Evolutionary conservation across 2,113 vertebrate species (phyloP), one percentile per base, ranked within the genome.

Genomic region (Uropsilus gracilis): DNA sequence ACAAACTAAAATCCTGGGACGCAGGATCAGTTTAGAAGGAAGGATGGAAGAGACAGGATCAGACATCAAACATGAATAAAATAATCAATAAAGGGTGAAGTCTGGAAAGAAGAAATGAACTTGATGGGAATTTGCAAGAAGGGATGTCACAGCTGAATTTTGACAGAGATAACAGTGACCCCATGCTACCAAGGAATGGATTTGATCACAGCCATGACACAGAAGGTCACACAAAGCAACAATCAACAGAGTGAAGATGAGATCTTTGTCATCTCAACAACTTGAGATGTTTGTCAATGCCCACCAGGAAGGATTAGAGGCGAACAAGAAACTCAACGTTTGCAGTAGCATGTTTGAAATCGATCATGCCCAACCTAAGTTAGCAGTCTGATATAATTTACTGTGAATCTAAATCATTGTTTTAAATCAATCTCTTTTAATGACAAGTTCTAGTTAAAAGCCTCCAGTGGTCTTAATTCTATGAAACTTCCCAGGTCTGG

Each of bases 311-410:
- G 34, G n/a, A 64, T 32, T 14, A 1, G 22, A 34, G 22, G n/a
- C 61, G 32, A 59, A 81, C 89, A 64, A 30, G 48, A 92, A 82
- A 28, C n/a, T n/a, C 71, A 44, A 4, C 50, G 55, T 63, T 37
- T 83, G 44, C n/a, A 82, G 94, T 0, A 18, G 20, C 11, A n/a
- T 34, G 22, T 73, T 77, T 75, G n/a, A 86, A 91, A 75, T 53
- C 69, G 68, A 93, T 78, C 2, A 7, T 9, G 6, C 14, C 37
- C 63, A 85, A 68, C 48, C 66, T 91, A 86, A 86, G 64, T 84
- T 66, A 87, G 64, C 53, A 81, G 28, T 64, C 81, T 85, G 66
- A 85, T 76, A 85, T 75, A 94, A 95, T 91, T 71, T 75, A 92
- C 3, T 44, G 39, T 85, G 66, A 88, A 34, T 89, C 50, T 66